Conservation (phyloP, 2,888 invertebrate genomes). For the Pemphredon lugubris region DNA sequence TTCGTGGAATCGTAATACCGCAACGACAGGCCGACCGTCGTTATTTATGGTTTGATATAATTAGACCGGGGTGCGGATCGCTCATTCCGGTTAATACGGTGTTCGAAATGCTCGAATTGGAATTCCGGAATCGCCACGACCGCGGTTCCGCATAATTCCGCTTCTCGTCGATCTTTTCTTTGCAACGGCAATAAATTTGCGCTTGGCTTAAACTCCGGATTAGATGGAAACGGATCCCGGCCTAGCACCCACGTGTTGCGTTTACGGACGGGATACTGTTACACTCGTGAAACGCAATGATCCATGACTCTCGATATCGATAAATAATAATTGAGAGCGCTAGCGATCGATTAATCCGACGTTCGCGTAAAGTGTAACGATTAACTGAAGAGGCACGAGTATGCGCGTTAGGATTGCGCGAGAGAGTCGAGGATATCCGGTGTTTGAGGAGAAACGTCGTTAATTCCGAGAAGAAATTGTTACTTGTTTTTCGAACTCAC, state of each 20-base stretch:
- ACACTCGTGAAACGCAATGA: conserved; percentile 16
- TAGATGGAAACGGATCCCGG: conserved; percentile 2
- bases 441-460: not conserved
- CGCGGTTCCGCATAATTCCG: too few species aligned
- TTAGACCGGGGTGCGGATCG: not conserved
- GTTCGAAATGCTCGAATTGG: not conserved
- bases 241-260: conserved; percentile 21
- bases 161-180: too few species aligned
- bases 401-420: not conserved
- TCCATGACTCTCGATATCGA: conserved; percentile 23
- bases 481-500: too few species aligned
- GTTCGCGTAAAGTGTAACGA: not conserved
- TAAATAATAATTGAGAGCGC: conserved; percentile 1
- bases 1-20: not conserved
- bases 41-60: conserved; percentile 1
- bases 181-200: not conserved
- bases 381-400: not conserved
- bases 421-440: not conserved
- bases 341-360: conserved; percentile 11
- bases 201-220: not conserved
- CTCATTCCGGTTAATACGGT: too few species aligned
- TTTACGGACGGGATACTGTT: conserved; percentile 16
- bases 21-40: not conserved
- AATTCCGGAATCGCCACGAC: too few species aligned
- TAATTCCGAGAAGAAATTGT: too few species aligned